Percentiles rank a stretch among this genome's conserved stretches.
Conservation (phyloP, 2,888 invertebrate species). For the Caenorhabditis sp. region DNA sequence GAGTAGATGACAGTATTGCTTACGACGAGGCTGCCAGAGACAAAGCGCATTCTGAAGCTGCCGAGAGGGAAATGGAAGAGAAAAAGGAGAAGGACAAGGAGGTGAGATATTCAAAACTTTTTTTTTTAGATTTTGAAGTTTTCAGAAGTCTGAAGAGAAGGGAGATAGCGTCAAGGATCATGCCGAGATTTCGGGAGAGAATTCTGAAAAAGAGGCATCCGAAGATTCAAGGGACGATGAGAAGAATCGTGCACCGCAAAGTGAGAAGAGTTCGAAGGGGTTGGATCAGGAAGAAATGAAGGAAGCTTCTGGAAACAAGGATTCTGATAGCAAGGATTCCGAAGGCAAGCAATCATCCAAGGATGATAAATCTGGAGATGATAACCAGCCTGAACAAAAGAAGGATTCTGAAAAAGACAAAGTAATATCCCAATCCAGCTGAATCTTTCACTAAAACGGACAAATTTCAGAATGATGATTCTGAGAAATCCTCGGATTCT, state of each 20-base stretch:
- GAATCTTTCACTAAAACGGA: too few species aligned
- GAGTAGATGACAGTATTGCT: neutral
- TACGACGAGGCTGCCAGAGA: slow-evolving; percentile 4
- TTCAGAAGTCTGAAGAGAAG: neutral
- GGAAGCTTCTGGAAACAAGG: neutral
- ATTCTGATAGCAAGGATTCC: neutral
- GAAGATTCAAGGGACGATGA: neutral
- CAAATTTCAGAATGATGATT: neutral
- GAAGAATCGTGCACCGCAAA: slow-evolving; percentile 2
- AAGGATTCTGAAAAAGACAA: neutral
- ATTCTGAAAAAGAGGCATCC: slow-evolving; percentile 1
- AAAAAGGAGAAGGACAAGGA: neutral
- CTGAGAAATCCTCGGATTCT: neutral
- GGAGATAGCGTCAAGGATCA: neutral
- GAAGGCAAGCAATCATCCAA: too few species aligned
- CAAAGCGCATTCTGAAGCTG: slow-evolving; percentile 9
- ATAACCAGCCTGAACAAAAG: neutral
- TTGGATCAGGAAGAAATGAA: neutral
- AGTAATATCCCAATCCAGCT: too few species aligned
- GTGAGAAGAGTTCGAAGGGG: neutral
- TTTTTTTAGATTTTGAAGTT: neutral
- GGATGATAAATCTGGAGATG: neutral
- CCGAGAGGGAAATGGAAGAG: neutral
- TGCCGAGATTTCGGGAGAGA: neutral
- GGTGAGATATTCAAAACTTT: neutral